Evolutionary conservation across 2,113 vertebrate species (phyloP).

Genomic region (Alces alces): DNA sequence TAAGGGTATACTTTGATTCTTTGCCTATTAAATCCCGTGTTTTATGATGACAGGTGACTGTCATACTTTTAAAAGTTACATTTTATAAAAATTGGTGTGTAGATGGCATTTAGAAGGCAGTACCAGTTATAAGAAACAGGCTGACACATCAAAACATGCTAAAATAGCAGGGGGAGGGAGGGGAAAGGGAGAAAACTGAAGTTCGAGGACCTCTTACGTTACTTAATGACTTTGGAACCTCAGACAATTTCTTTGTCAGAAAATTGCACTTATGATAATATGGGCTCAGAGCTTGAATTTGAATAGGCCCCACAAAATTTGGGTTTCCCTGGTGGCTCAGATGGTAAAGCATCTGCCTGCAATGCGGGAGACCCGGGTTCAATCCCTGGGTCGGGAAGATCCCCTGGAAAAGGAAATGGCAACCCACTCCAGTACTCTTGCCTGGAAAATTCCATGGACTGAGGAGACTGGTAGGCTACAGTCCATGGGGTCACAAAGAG

Average conservation of each 20-base stretch:
- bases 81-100: not conserved
- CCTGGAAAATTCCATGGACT: not conserved
- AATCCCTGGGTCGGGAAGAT: not conserved
- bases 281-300: not conserved
- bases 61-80: not conserved
- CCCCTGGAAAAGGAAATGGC: not conserved
- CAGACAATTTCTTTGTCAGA: not conserved
- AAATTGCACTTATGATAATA: not conserved
- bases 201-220: not conserved
- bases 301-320: not conserved
- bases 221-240: not conserved
- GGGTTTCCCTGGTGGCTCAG: not conserved
- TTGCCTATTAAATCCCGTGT: not conserved
- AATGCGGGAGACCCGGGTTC: accelerated
- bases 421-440: not conserved
- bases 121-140: not conserved
- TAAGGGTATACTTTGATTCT: not conserved
- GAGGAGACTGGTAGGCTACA: not conserved
- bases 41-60: not conserved
- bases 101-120: not conserved
- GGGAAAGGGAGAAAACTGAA: not conserved
- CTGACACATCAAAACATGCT: not conserved
- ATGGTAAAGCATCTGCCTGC: not conserved
- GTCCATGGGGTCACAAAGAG: not conserved
- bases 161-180: not conserved